Evolutionary conservation across 92 coral and sea anemone genomes (phyloP).

Genomic region (Ricordea florida): DNA sequence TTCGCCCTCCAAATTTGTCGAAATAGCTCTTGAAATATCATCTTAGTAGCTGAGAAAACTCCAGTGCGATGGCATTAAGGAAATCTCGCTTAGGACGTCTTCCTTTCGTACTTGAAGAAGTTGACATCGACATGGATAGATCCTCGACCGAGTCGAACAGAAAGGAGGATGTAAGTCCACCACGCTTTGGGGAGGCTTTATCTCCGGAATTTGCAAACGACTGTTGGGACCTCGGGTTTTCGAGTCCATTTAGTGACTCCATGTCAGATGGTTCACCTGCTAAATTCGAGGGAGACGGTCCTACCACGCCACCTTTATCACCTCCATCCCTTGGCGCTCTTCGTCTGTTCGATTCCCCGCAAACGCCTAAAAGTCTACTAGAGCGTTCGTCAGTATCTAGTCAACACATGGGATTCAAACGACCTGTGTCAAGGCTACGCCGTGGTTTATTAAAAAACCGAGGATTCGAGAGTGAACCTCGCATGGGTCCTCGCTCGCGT

Average conservation of each 20-base stretch:
- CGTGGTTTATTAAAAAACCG: conserved; percentile 62
- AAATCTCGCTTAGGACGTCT: conserved; percentile 30
- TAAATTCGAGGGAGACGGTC: conserved; percentile 33
- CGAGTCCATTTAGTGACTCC: conserved; percentile 73
- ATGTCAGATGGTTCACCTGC: conserved; percentile 77
- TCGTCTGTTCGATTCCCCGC: conserved; percentile 94
- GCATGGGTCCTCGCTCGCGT: conserved; percentile 66
- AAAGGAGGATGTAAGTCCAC: background rate
- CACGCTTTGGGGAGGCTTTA: conserved; percentile 9
- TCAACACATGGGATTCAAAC: conserved; percentile 57
- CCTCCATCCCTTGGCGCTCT: conserved; percentile 95
- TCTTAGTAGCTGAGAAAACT: background rate
- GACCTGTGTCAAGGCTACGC: conserved; percentile 76
- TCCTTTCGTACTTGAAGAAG: conserved; percentile 40
- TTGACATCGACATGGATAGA: conserved; percentile 9
- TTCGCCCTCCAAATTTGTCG: background rate
- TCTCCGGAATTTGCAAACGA: conserved; percentile 70
- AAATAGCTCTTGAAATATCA: conserved; percentile 22
- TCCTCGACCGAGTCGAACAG: conserved; percentile 13
- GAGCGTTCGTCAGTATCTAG: conserved; percentile 75
- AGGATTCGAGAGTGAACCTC: conserved; percentile 71
- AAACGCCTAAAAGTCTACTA: conserved; percentile 94
- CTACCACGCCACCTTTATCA: conserved; percentile 74
- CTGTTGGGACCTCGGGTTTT: conserved; percentile 85
- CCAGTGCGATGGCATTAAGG: conserved; percentile 13